Evolutionary conservation across 2,797 vertebrate species (phyloP).

Genomic region (Botia kubotai): DNA sequence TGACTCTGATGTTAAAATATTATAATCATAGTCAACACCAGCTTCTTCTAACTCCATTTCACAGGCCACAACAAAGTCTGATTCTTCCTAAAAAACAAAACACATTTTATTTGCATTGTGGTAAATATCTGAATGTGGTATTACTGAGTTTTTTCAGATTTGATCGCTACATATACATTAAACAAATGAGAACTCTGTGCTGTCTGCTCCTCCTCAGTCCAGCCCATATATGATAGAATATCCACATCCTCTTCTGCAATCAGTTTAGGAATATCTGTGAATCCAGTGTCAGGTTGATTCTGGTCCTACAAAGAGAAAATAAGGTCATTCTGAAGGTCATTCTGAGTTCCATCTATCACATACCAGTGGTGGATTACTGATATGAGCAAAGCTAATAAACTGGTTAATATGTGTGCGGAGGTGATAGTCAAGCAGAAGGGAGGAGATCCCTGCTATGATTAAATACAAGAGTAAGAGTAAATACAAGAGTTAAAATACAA

Average conservation of each 20-base stretch:
- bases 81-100: not conserved
- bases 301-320: constrained; percentile 69
- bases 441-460: no score
- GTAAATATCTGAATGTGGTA: not conserved
- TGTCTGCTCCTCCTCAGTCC: constrained; percentile 58
- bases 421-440: no score
- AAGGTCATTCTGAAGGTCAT: not conserved
- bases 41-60: no score
- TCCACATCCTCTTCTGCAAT: constrained; percentile 84
- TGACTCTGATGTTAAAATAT: no score
- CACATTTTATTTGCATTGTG: not conserved
- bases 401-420: not conserved
- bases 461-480: no score
- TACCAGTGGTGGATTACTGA: not conserved
- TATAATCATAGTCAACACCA: no score
- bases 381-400: not conserved
- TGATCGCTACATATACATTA: not conserved
- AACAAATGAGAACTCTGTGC: no score
- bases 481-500: no score
- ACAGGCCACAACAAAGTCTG: no score
- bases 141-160: not conserved
- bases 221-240: constrained; percentile 82
- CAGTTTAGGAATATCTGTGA: constrained; percentile 78
- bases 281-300: constrained; percentile 60
- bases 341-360: not conserved